Conservation (phyloP, 1,140 invertebrate genomes). For the Bombyx mandarina region DNA sequence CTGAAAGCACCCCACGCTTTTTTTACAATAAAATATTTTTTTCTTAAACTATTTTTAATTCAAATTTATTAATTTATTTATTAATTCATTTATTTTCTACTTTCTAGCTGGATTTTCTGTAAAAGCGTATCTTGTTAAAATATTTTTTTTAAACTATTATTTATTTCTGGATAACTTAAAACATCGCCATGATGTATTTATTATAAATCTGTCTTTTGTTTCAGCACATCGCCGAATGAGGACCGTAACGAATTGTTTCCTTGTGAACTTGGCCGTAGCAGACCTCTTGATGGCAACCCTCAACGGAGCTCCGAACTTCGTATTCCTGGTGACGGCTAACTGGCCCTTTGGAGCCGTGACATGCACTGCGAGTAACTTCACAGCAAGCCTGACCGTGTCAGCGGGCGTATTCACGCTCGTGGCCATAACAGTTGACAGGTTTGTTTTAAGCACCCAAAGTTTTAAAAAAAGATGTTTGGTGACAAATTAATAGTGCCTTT, state of each 20-base stretch:
- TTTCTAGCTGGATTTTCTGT: neutral
- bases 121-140: neutral
- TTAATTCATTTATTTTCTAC: too few relatives aligned
- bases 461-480: neutral
- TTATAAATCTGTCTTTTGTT: neutral
- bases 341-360: constrained; percentile 90
- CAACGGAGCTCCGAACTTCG: constrained; percentile 94
- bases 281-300: constrained; percentile 91
- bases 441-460: constrained; percentile 22
- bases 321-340: constrained; percentile 83
- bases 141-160: too few relatives aligned
- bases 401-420: constrained; percentile 91
- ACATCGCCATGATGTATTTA: neutral
- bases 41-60: too few relatives aligned
- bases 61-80: too few relatives aligned
- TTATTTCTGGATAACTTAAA: neutral
- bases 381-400: constrained; percentile 87
- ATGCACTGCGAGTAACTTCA: constrained; percentile 90
- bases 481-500: too few relatives aligned
- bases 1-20: too few relatives aligned
- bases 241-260: constrained; percentile 95
- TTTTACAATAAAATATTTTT: too few relatives aligned
- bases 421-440: constrained; percentile 86
- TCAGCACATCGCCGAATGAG: constrained; percentile 88
- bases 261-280: constrained; percentile 92